Base-by-base conservation (phyloP, 92 coral and sea anemone species). In the Porites cylindrica region DNA sequence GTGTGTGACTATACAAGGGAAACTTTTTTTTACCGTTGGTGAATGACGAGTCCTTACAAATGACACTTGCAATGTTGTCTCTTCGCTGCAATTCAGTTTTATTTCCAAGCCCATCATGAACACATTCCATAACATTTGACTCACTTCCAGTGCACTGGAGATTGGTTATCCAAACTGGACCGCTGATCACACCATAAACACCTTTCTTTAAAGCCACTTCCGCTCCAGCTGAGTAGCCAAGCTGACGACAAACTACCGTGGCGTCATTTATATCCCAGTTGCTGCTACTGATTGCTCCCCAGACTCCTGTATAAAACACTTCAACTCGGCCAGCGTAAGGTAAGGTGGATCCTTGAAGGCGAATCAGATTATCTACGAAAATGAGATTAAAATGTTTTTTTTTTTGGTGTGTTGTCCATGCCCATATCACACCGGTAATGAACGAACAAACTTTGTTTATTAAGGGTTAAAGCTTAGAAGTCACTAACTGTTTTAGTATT, bases 221-320 rank as follows among this genome's bases (percentile, higher is more conserved):
- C 32, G 77, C 85, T 10, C 85, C 85, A 68, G 76, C 71, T 82
- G 60, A 20, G 80, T 71, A 73, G 59, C 87, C 87, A 47, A 83
- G 87, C 72, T 83, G 87, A 11, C 87, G 53, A 47, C 87, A 83
- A 19, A 70, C 80, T 11, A 83, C 87, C 4, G 10, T 54, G 20
- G 87, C 87, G 80, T 60, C 80, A 32, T 38, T 71, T 13, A 83
- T 71, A 61, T 71, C 80, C 87, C 87, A 83, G 62, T 21, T 51
- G 5, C 0, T 1, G 8, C 62, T 10, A 11, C 76, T 83, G 79
- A 83, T 75, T 62, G 87, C 62, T 69, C 87, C 87, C 87, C 87
- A 83, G 72, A 83, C 78, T 53, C 80, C 87, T 1, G 47, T 56
- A 51, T 81, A 69, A 54, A 81, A 17, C 52, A 81, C 67, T 21